Percentiles rank a stretch among this genome's conserved stretches.
Evolutionary conservation across 2,797 vertebrate species (phyloP).

Genomic region (Cryptoblepharus egeriae): DNA sequence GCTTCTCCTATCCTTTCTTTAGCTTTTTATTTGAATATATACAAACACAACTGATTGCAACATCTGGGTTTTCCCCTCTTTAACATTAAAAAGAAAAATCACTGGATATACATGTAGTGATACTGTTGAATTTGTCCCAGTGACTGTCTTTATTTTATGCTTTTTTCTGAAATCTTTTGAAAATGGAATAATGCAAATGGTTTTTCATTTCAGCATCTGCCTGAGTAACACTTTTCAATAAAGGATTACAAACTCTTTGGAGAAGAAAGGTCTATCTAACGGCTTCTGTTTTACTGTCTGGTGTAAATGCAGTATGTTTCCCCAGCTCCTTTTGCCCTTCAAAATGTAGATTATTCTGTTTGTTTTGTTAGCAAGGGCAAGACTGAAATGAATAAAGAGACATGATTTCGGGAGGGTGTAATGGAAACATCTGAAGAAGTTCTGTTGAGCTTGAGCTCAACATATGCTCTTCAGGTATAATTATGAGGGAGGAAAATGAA

Average conservation of each 20-base stretch:
- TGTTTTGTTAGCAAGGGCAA: neutral
- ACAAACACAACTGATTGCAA: slow-evolving; percentile 46
- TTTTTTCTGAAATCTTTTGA: slow-evolving; percentile 2
- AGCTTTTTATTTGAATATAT: slow-evolving; percentile 61
- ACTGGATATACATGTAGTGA: slow-evolving; percentile 48
- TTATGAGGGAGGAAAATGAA: neutral
- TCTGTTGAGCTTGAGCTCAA: neutral
- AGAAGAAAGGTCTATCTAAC: slow-evolving; percentile 13
- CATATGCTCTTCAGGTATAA: neutral
- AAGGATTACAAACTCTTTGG: slow-evolving; percentile 34
- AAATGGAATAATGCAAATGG: slow-evolving; percentile 57
- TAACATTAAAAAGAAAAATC: slow-evolving; percentile 30
- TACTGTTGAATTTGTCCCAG: slow-evolving; percentile 42
- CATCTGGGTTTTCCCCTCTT: slow-evolving; percentile 56
- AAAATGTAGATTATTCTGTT: slow-evolving; percentile 8
- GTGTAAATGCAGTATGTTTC: slow-evolving; percentile 15
- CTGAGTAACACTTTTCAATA: slow-evolving; percentile 38
- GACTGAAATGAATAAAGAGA: slow-evolving; percentile 21
- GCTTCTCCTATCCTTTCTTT: slow-evolving; percentile 45
- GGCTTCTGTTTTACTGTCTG: slow-evolving; percentile 13
- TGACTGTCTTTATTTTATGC: slow-evolving; percentile 61
- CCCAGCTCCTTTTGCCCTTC: slow-evolving; percentile 4
- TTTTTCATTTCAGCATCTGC: slow-evolving; percentile 59
- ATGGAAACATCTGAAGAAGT: neutral
- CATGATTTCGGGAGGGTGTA: neutral